Conservation (phyloP, 2,113 vertebrate species). For the Setophaga petechia region DNA sequence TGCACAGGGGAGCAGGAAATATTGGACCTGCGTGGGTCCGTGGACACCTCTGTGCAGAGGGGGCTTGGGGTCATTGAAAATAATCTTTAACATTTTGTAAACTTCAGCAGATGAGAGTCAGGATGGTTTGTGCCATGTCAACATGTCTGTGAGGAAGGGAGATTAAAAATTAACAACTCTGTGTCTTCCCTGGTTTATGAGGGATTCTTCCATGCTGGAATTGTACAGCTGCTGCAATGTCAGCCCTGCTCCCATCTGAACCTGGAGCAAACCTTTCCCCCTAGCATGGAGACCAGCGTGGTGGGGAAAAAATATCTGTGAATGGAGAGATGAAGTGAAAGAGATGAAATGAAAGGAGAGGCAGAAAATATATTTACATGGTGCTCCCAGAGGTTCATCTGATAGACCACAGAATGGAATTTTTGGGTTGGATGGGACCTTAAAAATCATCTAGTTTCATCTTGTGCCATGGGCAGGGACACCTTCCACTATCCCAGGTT, state of each 20-base stretch:
- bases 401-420: not conserved
- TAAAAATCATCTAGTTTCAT: accelerated
- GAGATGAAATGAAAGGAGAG: not conserved
- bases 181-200: not conserved
- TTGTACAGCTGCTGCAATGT: not conserved
- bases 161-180: not conserved
- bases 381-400: not conserved
- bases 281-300: accelerated
- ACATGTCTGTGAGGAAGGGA: not conserved
- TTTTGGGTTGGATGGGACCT: too few relatives aligned
- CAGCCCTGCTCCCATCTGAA: not conserved
- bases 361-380: not conserved
- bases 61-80: not conserved
- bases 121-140: not conserved
- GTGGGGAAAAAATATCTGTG: accelerated
- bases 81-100: not conserved
- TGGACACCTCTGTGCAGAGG: not conserved
- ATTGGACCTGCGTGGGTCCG: not conserved
- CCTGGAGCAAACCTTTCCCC: not conserved
- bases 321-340: not conserved
- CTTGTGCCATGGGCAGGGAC: not conserved
- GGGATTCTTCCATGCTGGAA: not conserved
- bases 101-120: not conserved
- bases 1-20: not conserved
- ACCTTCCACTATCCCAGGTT: not conserved